Evolutionary conservation across 2,113 vertebrate species (phyloP).

Genomic region (Neofelis nebulosa): DNA sequence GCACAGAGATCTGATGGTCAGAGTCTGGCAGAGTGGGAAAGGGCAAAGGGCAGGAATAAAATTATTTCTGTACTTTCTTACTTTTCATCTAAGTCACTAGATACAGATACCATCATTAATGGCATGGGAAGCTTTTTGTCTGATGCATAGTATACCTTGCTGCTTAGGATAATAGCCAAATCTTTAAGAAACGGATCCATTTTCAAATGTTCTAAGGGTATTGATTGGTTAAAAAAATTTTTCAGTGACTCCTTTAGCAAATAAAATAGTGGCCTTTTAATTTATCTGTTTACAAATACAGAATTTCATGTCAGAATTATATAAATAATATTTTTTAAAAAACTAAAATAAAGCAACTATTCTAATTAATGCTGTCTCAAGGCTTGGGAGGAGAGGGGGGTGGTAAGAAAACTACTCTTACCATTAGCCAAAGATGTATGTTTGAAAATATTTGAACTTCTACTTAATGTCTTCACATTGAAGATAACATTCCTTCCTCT

Average conservation of each 20-base stretch:
- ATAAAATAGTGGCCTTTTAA: neutral
- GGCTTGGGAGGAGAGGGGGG: neutral
- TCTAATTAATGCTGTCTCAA: neutral
- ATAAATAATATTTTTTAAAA: neutral
- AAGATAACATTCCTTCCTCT: neutral
- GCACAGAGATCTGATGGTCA: neutral
- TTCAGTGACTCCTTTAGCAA: neutral
- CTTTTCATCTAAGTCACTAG: neutral
- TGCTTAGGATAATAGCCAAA: neutral
- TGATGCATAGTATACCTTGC: neutral
- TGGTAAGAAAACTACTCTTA: neutral
- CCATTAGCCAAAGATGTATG: neutral
- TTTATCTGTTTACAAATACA: neutral
- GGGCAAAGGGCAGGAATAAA: neutral
- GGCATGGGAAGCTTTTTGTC: neutral
- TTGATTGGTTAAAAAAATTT: neutral
- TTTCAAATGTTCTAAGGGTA: neutral
- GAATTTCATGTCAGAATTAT: neutral
- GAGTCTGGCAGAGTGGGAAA: neutral
- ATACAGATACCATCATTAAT: neutral
- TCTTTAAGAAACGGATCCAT: neutral
- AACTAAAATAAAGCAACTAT: neutral
- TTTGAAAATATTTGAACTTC: neutral
- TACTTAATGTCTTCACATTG: neutral
- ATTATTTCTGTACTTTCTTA: neutral